Evolutionary conservation across 2,113 vertebrate species (phyloP), one percentile per base, ranked within the genome.

Genomic region (Pelvicachromis taeniatus): DNA sequence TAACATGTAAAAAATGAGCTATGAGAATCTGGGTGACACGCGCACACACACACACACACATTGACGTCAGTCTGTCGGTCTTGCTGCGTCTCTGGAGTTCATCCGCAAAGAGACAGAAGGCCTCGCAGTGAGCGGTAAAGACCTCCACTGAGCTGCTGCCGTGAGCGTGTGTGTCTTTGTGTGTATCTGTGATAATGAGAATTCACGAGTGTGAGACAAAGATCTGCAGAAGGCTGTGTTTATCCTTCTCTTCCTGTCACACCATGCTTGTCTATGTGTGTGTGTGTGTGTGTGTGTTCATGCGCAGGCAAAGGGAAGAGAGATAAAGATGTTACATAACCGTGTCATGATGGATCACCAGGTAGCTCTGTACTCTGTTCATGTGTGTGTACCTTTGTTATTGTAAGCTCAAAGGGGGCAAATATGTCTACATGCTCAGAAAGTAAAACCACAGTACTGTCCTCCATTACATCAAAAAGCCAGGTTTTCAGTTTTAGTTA

Each of bases 21-120:
- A 16, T 16, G n/a, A 52, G 4, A 54, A 35, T 23, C 61, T 42
- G 26, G 38, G 61, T 13, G 42, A 50, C 9, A 10, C 54, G 17
- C 14, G 4, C 13, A 29, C 26, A 59, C 19, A 68, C 35, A 68
- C 55, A 84, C 26, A 55, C 61, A 23, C 38, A 35, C 5, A 4
- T 50, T 87, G 80, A 91, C 90, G 84, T 90, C 87, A 90, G 73
- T 68, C 54, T 88, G 58, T 83, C 80, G 35, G 80, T 89, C 92
- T 85, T 11, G 77, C 91, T 85, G 90, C 50, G 89, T 88, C 88
- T 86, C 92, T 91, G 91, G 88, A 86, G 92, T 86, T 59, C 79
- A 56, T 93, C 87, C 91, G 85, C 85, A 31, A 90, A 63, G 83
- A 88, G 88, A 90, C 91, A 92, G 93, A 92, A 88, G 91, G 93